Evolutionary conservation across 2,888 invertebrate species (phyloP).

Genomic region (Mylabris sibirica): DNA sequence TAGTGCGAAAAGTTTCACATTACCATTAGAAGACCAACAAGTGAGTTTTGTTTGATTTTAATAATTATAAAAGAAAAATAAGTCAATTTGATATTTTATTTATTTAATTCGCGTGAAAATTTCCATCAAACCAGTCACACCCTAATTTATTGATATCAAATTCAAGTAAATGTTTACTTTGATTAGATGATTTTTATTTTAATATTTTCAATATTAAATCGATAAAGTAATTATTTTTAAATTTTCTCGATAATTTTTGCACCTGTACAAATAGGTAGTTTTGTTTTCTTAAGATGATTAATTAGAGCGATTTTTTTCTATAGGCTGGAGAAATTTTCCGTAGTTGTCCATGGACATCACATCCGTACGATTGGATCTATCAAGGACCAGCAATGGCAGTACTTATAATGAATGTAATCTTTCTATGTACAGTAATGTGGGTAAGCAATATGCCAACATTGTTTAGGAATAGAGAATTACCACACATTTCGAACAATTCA

Average conservation of each 20-base stretch:
- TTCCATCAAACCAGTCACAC: constrained; percentile 21
- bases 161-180: constrained; percentile 25
- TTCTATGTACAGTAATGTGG: constrained; percentile 85
- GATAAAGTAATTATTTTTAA: constrained; percentile 30
- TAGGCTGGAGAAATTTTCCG: constrained; percentile 34
- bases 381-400: constrained; percentile 83
- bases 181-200: constrained; percentile 23
- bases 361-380: constrained; percentile 85
- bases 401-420: constrained; percentile 79
- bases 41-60: constrained; percentile 35
- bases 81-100: neutral
- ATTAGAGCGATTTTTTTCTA: neutral
- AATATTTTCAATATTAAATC: neutral
- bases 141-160: constrained; percentile 24
- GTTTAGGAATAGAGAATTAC: neutral
- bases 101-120: neutral
- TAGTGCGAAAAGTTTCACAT: constrained; percentile 60
- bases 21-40: constrained; percentile 44
- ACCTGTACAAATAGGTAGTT: constrained; percentile 29
- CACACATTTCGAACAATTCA: constrained; percentile 43
- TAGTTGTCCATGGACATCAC: constrained; percentile 77
- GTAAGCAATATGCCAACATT: constrained; percentile 53
- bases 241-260: constrained; percentile 26
- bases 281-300: constrained; percentile 10
- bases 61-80: too few species aligned